A percentile compares a stretch with the other conserved stretches of the same genome.
phyloP scores from a whole-genome alignment of 2,113 vertebrate genomes.

The Eurypyga helias region DNA sequence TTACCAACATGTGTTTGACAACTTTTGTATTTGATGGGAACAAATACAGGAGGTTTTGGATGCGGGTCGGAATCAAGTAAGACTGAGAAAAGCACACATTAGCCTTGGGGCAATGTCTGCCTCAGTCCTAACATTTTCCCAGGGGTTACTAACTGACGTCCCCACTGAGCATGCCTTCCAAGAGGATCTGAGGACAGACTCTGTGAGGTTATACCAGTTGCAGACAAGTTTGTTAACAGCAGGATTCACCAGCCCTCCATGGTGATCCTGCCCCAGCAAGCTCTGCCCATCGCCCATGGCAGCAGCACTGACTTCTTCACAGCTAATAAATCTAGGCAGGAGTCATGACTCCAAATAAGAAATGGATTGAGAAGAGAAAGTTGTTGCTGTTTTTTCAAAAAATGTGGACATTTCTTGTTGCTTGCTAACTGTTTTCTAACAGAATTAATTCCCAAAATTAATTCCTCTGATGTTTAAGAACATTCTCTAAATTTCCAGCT shows the following conservation, averaged over 20 bases:
- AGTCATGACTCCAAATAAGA: background rate
- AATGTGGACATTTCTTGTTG: background rate
- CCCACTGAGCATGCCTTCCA: background rate
- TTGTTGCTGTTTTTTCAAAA: background rate
- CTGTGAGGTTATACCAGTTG: fast-evolving
- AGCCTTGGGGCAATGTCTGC: background rate
- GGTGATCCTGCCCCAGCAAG: background rate
- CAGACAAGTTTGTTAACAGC: background rate
- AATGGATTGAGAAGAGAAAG: background rate
- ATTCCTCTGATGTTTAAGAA: slow-evolving; percentile 27
- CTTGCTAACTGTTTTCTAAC: background rate
- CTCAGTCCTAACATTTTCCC: background rate
- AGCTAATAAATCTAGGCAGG: background rate
- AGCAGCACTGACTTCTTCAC: background rate
- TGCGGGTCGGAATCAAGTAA: background rate
- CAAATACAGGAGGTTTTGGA: background rate
- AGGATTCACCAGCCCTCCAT: background rate
- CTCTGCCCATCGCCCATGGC: background rate
- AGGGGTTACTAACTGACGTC: fast-evolving
- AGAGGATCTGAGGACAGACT: background rate
- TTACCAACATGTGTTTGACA: fast-evolving
- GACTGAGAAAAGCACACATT: background rate
- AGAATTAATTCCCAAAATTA: background rate
- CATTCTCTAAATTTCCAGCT: slow-evolving; percentile 11
- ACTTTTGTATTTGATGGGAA: background rate